Percentiles rank a stretch among this genome's conserved stretches.
phyloP scores from a whole-genome alignment of 2,888 invertebrate genomes.

The Metallyticus violacea region DNA sequence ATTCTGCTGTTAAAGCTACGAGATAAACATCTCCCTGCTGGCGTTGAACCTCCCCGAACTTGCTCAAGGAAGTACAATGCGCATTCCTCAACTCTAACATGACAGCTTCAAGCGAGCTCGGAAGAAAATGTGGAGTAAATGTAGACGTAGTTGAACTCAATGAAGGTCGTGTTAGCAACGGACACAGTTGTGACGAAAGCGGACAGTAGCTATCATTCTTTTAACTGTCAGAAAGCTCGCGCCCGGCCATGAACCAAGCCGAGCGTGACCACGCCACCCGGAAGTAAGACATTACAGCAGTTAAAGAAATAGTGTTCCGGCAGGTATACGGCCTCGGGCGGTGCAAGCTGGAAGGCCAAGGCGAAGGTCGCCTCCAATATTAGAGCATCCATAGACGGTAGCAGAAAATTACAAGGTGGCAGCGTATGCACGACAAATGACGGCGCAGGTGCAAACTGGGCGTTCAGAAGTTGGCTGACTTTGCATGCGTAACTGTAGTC shows the following conservation, averaged over 20 bases:
- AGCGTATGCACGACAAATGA: too few species aligned
- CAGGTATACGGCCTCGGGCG: neutral
- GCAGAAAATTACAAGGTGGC: too few species aligned
- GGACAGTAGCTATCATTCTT: too few species aligned
- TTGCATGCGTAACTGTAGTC: too few species aligned
- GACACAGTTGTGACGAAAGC: neutral
- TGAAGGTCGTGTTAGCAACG: neutral
- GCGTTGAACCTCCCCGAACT: neutral
- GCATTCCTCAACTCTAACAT: neutral
- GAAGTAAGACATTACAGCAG: neutral
- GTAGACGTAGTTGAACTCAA: neutral
- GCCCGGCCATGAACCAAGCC: too few species aligned
- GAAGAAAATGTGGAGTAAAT: neutral
- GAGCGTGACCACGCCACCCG: neutral
- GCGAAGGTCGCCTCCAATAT: neutral
- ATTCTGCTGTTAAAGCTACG: too few species aligned
- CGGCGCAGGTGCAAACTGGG: too few species aligned
- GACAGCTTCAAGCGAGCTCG: too few species aligned
- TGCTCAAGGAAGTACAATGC: neutral
- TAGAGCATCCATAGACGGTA: neutral
- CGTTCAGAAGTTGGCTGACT: too few species aligned
- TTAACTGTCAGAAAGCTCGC: too few species aligned
- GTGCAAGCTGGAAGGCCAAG: neutral
- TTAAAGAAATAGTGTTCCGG: too few species aligned
- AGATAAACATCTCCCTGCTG: too few species aligned